Evolutionary conservation across 2,113 vertebrate species (phyloP).

Genomic region (Mustela nigripes): DNA sequence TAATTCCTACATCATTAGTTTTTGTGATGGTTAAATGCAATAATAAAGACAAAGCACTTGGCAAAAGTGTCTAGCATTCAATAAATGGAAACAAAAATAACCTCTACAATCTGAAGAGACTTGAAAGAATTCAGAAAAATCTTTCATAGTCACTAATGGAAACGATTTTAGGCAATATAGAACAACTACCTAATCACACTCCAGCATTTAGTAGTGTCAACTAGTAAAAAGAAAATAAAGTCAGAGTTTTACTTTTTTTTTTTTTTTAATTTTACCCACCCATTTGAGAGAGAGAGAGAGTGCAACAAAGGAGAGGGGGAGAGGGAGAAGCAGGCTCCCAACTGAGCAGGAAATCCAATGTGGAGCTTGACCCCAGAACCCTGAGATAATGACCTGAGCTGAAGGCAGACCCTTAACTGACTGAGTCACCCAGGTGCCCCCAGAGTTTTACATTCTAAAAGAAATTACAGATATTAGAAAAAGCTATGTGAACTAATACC

Average conservation of each 20-base stretch:
- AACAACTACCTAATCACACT: background rate
- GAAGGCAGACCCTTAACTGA: background rate
- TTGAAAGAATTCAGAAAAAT: slow-evolving; percentile 15
- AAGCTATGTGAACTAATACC: background rate
- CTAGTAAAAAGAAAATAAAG: background rate
- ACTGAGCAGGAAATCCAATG: no score
- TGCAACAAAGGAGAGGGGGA: background rate
- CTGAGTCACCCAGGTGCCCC: background rate
- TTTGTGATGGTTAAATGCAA: background rate
- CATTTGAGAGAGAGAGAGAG: background rate
- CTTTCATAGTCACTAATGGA: slow-evolving; percentile 22
- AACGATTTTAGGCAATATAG: slow-evolving; percentile 11
- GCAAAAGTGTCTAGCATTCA: background rate
- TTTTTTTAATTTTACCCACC: background rate
- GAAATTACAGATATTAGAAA: background rate
- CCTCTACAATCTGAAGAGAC: background rate
- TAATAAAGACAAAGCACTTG: background rate
- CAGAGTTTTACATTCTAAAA: background rate
- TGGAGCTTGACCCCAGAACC: background rate
- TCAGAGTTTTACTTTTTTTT: background rate
- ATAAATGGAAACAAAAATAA: slow-evolving; percentile 37
- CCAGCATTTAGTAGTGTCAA: background rate
- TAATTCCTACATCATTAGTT: background rate
- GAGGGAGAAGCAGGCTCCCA: no score
- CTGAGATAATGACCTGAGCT: background rate